Evolutionary conservation across 2,888 invertebrate species (phyloP).

Genomic region (Himalopsyche japonica): DNA sequence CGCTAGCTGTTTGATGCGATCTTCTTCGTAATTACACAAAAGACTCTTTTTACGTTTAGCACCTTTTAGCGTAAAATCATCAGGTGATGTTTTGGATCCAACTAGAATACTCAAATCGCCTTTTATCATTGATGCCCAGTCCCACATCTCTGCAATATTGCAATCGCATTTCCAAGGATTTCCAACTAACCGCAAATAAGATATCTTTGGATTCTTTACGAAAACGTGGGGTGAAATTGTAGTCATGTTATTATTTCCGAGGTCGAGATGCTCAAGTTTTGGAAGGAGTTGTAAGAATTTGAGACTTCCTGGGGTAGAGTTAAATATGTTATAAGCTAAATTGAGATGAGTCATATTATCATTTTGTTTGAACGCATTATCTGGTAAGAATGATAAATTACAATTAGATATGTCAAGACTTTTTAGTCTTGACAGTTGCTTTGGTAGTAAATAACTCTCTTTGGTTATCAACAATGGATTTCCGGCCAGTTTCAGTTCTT

Average conservation of each 20-base stretch:
- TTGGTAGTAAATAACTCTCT: constrained; percentile 64
- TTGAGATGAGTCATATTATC: constrained; percentile 66
- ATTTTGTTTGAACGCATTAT: constrained; percentile 64
- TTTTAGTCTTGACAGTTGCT: constrained; percentile 65
- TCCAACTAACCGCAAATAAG: constrained; percentile 66
- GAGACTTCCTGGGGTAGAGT: constrained; percentile 55
- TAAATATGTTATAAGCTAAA: constrained; percentile 63
- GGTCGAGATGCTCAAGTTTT: constrained; percentile 63
- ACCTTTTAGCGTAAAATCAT: constrained; percentile 65
- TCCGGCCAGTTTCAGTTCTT: constrained; percentile 69
- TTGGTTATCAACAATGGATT: constrained; percentile 67
- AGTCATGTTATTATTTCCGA: constrained; percentile 66
- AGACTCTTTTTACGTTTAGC: constrained; percentile 68
- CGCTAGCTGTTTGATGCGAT: constrained; percentile 57
- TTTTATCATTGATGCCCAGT: constrained; percentile 70
- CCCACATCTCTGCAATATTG: constrained; percentile 71
- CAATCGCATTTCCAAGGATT: constrained; percentile 74
- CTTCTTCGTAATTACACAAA: constrained; percentile 66
- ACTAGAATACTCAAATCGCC: constrained; percentile 67
- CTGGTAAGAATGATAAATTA: constrained; percentile 63
- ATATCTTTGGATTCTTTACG: constrained; percentile 60
- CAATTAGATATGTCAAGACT: constrained; percentile 69
- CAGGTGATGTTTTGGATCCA: constrained; percentile 66
- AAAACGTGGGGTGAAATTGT: constrained; percentile 63
- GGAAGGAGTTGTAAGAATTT: constrained; percentile 61